A percentile compares a stretch with the other conserved stretches of the same genome.
Conservation (phyloP, 2,797 vertebrate genomes). For the Neoniphon sammara region DNA sequence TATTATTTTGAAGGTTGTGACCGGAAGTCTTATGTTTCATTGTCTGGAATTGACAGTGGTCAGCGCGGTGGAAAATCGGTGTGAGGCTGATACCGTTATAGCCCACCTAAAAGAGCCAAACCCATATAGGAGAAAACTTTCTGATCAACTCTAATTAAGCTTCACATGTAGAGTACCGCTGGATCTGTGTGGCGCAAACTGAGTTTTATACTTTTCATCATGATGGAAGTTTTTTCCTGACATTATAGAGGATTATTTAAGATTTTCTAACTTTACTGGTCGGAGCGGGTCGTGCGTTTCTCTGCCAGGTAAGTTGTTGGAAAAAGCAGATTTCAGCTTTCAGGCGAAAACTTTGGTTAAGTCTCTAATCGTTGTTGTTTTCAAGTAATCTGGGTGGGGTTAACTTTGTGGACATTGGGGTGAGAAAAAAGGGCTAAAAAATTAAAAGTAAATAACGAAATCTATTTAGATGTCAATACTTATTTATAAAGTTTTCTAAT, state of each 20-base stretch:
- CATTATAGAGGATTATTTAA: neutral
- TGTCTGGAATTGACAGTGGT: neutral
- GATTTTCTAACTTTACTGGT: neutral
- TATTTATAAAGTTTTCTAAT: no score
- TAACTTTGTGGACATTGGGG: no score
- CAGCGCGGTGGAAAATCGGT: neutral
- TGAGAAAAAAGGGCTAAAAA: no score
- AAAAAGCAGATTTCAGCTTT: neutral
- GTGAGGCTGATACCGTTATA: neutral
- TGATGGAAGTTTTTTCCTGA: neutral
- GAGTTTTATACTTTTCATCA: neutral
- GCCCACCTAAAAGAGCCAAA: neutral
- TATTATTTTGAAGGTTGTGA: neutral
- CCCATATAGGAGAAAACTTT: neutral
- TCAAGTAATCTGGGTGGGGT: no score
- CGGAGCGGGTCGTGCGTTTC: neutral
- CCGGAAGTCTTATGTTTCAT: neutral
- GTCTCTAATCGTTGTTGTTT: no score
- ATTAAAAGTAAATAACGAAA: no score
- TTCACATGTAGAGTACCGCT: neutral
- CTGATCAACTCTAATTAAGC: neutral
- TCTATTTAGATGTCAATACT: no score
- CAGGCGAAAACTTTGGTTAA: constrained; percentile 5
- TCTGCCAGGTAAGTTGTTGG: neutral
- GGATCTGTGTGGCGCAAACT: neutral